Evolutionary conservation across 2,797 vertebrate species (phyloP).

Genomic region (Tinamus major): DNA sequence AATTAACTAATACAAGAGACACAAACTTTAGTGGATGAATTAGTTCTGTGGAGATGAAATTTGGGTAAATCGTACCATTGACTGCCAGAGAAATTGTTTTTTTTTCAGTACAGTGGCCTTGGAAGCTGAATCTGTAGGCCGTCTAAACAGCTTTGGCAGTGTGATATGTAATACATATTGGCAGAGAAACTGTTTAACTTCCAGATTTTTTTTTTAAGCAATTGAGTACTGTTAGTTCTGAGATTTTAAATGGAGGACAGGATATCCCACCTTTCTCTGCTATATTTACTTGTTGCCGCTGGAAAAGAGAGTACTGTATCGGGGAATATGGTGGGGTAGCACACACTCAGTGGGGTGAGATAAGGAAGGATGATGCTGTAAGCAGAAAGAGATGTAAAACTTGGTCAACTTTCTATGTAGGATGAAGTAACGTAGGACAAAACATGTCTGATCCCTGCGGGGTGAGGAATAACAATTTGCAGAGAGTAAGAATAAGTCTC

Average conservation of each 20-base stretch:
- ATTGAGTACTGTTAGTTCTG: not conserved
- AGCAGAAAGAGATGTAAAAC: not conserved
- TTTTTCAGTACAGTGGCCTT: not conserved
- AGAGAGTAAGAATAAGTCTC: not conserved
- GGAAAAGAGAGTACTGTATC: not conserved
- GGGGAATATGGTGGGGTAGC: not conserved
- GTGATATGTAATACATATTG: not conserved
- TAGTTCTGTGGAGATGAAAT: not conserved
- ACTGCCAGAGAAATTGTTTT: not conserved
- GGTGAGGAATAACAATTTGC: not conserved
- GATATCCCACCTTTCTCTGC: not conserved
- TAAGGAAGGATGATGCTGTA: not conserved
- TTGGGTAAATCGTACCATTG: conserved; percentile 1
- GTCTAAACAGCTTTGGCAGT: not conserved
- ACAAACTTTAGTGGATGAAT: not conserved
- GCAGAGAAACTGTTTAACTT: not conserved
- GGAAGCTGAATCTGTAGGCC: not conserved
- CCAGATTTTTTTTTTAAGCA: not conserved
- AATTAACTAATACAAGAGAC: not conserved
- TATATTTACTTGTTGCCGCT: not conserved
- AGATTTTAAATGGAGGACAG: not conserved
- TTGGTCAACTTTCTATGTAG: not conserved
- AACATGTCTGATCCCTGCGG: not conserved
- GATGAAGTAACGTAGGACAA: not conserved
- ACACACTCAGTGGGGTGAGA: not conserved